A percentile compares a stretch with the other conserved stretches of the same genome.
These are phyloP conservation scores for Fregetta grallaria DNA, from an alignment of 2,113 vertebrate genomes.

Conservation along the genomic window DNA sequence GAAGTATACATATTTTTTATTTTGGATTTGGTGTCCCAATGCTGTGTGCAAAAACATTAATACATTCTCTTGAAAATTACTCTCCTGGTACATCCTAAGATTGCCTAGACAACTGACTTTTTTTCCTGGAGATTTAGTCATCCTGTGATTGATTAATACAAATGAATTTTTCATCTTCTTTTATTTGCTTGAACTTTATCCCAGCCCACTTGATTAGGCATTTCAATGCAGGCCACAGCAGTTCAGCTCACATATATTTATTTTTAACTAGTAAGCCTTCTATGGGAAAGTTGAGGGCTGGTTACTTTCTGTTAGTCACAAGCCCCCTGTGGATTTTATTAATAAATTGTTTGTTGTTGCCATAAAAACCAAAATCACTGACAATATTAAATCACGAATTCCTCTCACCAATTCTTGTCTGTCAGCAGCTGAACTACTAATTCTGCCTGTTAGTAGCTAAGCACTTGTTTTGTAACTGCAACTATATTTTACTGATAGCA, in stretches of 20 bases:
- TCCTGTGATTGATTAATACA: not conserved
- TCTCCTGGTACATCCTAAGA: not conserved
- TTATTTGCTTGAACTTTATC: conserved; percentile 14
- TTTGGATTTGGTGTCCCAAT: not conserved
- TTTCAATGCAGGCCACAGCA: not conserved
- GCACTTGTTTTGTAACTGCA: not conserved
- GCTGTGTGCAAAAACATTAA: not conserved
- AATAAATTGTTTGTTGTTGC: not conserved
- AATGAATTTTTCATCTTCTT: not conserved
- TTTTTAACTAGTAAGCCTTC: not conserved
- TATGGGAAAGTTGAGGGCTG: not conserved
- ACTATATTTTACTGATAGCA: not conserved
- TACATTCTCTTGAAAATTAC: not conserved
- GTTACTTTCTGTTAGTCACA: not conserved
- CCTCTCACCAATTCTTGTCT: not conserved
- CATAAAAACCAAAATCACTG: not conserved
- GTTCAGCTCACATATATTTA: conserved; percentile 11
- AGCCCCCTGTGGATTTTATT: not conserved
- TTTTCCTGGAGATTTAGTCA: not conserved
- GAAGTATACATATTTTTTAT: not conserved
- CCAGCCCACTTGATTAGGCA: not conserved
- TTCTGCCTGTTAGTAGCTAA: not conserved
- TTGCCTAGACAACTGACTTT: not conserved
- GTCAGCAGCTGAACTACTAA: not conserved
- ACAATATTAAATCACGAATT: not conserved